These are phyloP conservation scores for Scaptomyza montana DNA, from an alignment of 1,140 invertebrate species.

Conservation along the genomic window DNA sequence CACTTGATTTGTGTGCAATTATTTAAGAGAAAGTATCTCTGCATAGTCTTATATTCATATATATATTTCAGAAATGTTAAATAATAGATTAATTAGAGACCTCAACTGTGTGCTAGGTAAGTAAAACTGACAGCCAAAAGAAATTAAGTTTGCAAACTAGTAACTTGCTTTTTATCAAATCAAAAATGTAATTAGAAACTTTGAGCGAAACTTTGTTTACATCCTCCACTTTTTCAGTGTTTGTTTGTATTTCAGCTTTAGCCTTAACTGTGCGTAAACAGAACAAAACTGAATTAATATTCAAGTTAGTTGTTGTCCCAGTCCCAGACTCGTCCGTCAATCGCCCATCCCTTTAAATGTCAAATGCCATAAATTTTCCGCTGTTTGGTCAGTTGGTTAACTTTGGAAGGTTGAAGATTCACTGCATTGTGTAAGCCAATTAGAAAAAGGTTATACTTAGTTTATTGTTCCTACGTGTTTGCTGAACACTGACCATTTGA, in stretches of 20 bases:
- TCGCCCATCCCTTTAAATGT: conserved; percentile 5
- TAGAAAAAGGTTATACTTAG: conserved; percentile 8
- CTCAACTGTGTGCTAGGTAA: neutral
- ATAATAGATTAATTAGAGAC: conserved; percentile 6
- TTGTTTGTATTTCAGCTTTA: neutral
- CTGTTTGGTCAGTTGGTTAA: conserved; percentile 44
- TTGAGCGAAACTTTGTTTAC: conserved; percentile 14
- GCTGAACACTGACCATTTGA: conserved; percentile 41
- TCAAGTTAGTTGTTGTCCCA: conserved; percentile 5
- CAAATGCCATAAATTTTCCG: conserved; percentile 21
- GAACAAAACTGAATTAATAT: conserved; percentile 1
- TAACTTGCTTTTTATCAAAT: conserved; percentile 9
- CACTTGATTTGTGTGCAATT: too few species aligned
- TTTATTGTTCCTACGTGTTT: conserved; percentile 16
- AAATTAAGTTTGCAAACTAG: conserved; percentile 14
- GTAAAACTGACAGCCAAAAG: neutral
- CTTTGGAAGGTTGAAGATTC: neutral
- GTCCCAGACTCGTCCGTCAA: neutral
- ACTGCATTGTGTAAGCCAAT: conserved; percentile 13
- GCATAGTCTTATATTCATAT: too few species aligned
- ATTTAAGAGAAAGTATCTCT: too few species aligned
- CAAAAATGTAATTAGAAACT: conserved; percentile 27
- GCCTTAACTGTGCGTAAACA: conserved; percentile 4
- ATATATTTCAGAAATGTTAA: neutral
- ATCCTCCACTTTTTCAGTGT: neutral